Evolutionary conservation across 2,797 vertebrate species (phyloP), one percentile per base, ranked within the genome.

Genomic region (Orestias chungarensis): DNA sequence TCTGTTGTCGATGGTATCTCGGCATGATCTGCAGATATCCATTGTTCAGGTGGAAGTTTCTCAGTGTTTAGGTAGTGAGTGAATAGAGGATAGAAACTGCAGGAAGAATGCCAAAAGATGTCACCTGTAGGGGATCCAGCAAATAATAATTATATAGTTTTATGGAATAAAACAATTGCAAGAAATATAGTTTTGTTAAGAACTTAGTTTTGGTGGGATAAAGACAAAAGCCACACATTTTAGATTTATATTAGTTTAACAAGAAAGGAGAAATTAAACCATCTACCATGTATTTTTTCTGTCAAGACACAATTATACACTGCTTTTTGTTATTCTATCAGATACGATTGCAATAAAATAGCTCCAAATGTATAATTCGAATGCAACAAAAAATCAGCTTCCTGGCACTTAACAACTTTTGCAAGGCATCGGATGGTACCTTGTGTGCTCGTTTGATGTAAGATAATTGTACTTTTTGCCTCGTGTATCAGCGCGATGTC

Each of bases 381-480:
- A 33, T 9, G 7, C 33, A 33, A 33, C 54, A 33, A 33, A 33
- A n/a, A 33, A 15, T 33, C 17, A 57, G 11, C 29, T 57, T 33
- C 29, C 31, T 18, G 54, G 35, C 20, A 25, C 40, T 6, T 40
- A n/a, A 25, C n/a, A n/a, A 62, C 35, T 62, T 42, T 62, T 62
- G 2, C 35, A n/a, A 42, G 11, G 59, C 35, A 25, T 25, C 42
- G 59, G 59, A n/a, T 62, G 59, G 33, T 43, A 57, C 18, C 25
- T 81, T 82, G 71, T 64, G 3, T 73, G 66, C 57, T 62, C 64
- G 73, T 90, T 79, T 83, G 79, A 82, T 83, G 76, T 72, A 66
- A 52, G 64, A 46, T 86, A 83, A 88, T 82, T 85, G 70, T 59
- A n/a, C 9, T 3, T 66, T 75, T 54, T 82, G 82, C 83, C 67